Evolutionary conservation across 2,888 invertebrate species (phyloP), one percentile per base, ranked within the genome.

Genomic region (Euplexia lucipara): DNA sequence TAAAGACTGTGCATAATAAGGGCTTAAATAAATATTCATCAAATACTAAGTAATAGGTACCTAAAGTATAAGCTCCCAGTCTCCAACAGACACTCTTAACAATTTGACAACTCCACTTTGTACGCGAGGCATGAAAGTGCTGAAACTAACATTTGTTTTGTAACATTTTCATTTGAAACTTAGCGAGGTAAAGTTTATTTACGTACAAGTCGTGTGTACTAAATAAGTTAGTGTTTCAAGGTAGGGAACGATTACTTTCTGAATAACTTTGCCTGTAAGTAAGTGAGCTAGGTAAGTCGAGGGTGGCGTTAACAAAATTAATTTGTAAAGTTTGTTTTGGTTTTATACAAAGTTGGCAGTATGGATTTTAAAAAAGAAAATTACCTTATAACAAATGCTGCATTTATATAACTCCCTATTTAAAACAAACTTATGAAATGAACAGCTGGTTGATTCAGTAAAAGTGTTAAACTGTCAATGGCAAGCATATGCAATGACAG

Each of bases 191-290:
- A 69, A 67, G 58, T 66, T 79, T 67, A 58, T 65, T 71, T 59
- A 37, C 26, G 3, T 26, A 26, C 41, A 79, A 77, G 45, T 71
- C 67, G 44, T 56, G 14, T 56, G 49, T 45, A 42, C 20, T 59
- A 51, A 65, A 44, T 67, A 47, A 76, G 63, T 81, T 71, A 63
- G 64, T 67, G 56, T 73, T 51, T 12, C 54, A 78, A 69, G 62
- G 59, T 72, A 32, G 53, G 34, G 49, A 56, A 63, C 56, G 58
- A 64, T 70, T 78, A 66, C 61, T 70, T 61, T 61, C 26, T 45
- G 41, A 61, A 63, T 67, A 49, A 57, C 68, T 63, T 63, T n/a
- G 14, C 16, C 47, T 58, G 48, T 51, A 53, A 16, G 26, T 39
- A 26, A 69, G 62, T 54, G 22, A 26, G 51, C 18, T 41, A 16